Conservation (phyloP, 2,888 invertebrate species). For the Amiota communis region DNA sequence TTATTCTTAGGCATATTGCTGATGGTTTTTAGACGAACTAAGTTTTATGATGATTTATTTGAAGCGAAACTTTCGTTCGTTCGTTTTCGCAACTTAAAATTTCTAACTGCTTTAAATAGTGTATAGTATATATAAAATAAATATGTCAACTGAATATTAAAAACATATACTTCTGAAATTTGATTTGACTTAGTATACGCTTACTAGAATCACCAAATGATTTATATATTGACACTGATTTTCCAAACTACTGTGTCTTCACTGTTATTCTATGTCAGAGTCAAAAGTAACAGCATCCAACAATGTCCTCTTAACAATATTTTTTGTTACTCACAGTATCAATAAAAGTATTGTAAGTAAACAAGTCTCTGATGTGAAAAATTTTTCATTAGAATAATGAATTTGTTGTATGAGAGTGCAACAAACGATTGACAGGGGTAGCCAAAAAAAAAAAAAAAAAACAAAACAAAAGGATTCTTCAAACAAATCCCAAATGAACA, state of each 20-base stretch:
- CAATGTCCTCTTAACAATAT: too few relatives aligned
- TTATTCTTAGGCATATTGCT: slow-evolving; percentile 77
- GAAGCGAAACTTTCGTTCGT: too few relatives aligned
- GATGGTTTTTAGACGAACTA: slow-evolving; percentile 32
- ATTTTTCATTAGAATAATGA: slow-evolving; percentile 21
- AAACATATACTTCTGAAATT: too few relatives aligned
- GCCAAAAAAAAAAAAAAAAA: slow-evolving; percentile 38
- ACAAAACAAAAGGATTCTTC: neutral
- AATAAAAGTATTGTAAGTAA: too few relatives aligned
- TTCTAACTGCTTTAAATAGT: slow-evolving; percentile 21
- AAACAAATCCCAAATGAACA: slow-evolving; percentile 26
- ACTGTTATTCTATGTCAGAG: neutral
- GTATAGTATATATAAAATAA: too few relatives aligned
- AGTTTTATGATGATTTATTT: neutral
- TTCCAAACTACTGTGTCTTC: neutral
- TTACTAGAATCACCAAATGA: too few relatives aligned
- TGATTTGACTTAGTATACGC: too few relatives aligned
- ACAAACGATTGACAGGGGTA: neutral
- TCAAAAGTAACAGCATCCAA: neutral
- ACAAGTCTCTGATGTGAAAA: too few relatives aligned
- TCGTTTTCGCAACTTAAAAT: slow-evolving; percentile 31
- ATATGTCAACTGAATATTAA: too few relatives aligned
- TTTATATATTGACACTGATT: neutral
- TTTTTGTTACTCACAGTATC: too few relatives aligned
- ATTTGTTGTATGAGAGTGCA: slow-evolving; percentile 2